phyloP scores from a whole-genome alignment of 2,888 invertebrate species.

The Dicyrtomina minuta region DNA sequence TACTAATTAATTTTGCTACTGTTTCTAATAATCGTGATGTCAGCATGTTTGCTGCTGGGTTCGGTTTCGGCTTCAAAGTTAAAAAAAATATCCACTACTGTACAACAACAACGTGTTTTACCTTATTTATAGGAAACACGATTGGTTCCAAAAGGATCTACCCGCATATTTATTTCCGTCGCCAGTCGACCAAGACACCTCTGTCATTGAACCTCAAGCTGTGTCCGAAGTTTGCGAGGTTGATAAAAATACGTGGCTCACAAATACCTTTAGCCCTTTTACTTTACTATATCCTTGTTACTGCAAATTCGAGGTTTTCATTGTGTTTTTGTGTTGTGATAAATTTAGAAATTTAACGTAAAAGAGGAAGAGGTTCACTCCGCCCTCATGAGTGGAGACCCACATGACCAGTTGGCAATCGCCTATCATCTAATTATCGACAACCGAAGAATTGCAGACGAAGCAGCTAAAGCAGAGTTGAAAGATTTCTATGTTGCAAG shows the following conservation, averaged over 20 bases:
- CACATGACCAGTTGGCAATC: slow-evolving; percentile 96
- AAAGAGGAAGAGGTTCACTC: slow-evolving; percentile 91
- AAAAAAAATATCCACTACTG: too few relatives aligned
- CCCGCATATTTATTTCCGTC: slow-evolving; percentile 96
- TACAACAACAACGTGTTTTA: too few relatives aligned
- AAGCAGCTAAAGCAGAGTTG: slow-evolving; percentile 86
- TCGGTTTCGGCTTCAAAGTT: too few relatives aligned
- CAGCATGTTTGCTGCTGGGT: too few relatives aligned
- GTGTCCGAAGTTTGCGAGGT: slow-evolving; percentile 81
- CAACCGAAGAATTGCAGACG: slow-evolving; percentile 94
- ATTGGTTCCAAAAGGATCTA: slow-evolving; percentile 98
- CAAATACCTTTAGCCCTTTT: too few relatives aligned
- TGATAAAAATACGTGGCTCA: too few relatives aligned
- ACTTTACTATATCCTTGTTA: too few relatives aligned
- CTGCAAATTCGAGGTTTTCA: too few relatives aligned
- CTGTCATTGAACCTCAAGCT: slow-evolving; percentile 95
- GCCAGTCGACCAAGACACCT: slow-evolving; percentile 94
- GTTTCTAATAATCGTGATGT: too few relatives aligned
- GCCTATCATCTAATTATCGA: slow-evolving; percentile 98
- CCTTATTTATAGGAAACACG: slow-evolving; percentile 95
- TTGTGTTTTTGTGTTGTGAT: slow-evolving; percentile 5
- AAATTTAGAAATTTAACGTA: slow-evolving; percentile 92
- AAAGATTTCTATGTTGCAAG: slow-evolving; percentile 95
- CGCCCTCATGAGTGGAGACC: slow-evolving; percentile 91
- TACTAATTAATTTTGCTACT: too few relatives aligned